A percentile compares a stretch with the other conserved stretches of the same genome.
Evolutionary conservation across 1,140 invertebrate species (phyloP).

Genomic region (Cydia strobilella): DNA sequence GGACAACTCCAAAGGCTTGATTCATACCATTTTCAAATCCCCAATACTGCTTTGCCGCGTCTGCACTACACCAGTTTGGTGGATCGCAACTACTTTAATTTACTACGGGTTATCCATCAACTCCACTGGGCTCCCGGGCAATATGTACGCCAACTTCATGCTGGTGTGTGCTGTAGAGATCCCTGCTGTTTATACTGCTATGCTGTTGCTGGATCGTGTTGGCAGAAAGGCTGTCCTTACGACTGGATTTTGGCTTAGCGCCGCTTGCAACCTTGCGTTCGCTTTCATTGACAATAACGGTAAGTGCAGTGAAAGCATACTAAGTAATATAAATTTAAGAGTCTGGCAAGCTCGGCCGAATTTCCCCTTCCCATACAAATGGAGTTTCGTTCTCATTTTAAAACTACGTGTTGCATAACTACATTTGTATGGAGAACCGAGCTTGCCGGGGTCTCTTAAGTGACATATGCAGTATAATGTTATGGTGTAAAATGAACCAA

Average conservation of each 20-base stretch:
- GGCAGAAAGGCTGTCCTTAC: constrained; percentile 70
- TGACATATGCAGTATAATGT: no score
- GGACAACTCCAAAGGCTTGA: constrained; percentile 42
- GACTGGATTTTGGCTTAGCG: constrained; percentile 8
- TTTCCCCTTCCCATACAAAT: no score
- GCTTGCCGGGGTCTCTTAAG: no score
- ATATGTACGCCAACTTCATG: constrained; percentile 83
- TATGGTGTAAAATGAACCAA: no score
- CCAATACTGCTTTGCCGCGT: constrained; percentile 80
- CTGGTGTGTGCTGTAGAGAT: constrained; percentile 83
- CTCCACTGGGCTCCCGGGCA: constrained; percentile 84
- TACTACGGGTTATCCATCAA: constrained; percentile 90
- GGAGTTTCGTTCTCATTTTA: no score
- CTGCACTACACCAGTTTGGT: constrained; percentile 83
- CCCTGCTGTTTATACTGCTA: constrained; percentile 83
- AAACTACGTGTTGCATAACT: no score
- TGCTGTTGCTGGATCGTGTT: constrained; percentile 80
- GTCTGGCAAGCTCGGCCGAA: no score
- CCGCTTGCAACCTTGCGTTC: constrained; percentile 16
- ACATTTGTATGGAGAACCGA: no score
- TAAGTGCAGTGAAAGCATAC: background rate
- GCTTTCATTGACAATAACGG: constrained; percentile 22
- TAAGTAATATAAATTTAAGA: no score
- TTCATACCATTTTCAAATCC: constrained; percentile 77
- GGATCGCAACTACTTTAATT: constrained; percentile 84